These are phyloP conservation scores for Dicyrtomina minuta DNA, from an alignment of 2,888 invertebrate species.

Conservation along the genomic window DNA sequence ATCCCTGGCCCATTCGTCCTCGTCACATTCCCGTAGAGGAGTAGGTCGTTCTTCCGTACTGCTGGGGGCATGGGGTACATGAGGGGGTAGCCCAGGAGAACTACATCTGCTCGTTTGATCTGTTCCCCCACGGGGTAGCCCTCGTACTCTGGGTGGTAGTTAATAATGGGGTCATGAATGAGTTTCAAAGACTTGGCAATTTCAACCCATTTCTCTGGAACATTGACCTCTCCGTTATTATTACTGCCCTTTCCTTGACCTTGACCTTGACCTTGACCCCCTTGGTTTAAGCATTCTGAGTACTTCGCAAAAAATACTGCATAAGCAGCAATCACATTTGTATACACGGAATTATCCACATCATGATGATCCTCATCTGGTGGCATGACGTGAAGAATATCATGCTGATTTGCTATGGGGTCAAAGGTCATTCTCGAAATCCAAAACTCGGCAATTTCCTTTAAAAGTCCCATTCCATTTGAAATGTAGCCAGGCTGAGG, in stretches of 20 bases:
- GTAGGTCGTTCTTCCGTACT: conserved; percentile 56
- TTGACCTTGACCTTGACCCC: not conserved
- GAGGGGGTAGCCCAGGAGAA: conserved; percentile 58
- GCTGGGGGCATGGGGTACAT: conserved; percentile 54
- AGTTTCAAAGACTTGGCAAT: conserved; percentile 54
- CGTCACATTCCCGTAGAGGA: conserved; percentile 56
- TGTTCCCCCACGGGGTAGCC: conserved; percentile 53
- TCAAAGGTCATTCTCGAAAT: conserved; percentile 43
- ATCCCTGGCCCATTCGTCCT: conserved; percentile 57
- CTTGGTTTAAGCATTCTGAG: conserved; percentile 41
- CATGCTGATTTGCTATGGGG: conserved; percentile 38
- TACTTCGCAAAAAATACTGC: conserved; percentile 53
- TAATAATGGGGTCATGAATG: conserved; percentile 54
- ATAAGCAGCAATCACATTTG: conserved; percentile 55
- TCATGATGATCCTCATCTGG: conserved; percentile 55
- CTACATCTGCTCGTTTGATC: conserved; percentile 58
- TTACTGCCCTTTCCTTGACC: not conserved
- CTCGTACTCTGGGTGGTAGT: conserved; percentile 58
- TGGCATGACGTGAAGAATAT: conserved; percentile 55
- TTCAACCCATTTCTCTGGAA: conserved; percentile 52
- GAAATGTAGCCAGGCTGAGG: conserved; percentile 31
- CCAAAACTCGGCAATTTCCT: conserved; percentile 54
- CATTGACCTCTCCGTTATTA: conserved; percentile 15
- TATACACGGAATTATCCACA: conserved; percentile 55
- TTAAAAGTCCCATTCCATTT: conserved; percentile 48